Evolutionary conservation across 2,113 vertebrate species (phyloP).

Genomic region (Myrmecobius fasciatus): DNA sequence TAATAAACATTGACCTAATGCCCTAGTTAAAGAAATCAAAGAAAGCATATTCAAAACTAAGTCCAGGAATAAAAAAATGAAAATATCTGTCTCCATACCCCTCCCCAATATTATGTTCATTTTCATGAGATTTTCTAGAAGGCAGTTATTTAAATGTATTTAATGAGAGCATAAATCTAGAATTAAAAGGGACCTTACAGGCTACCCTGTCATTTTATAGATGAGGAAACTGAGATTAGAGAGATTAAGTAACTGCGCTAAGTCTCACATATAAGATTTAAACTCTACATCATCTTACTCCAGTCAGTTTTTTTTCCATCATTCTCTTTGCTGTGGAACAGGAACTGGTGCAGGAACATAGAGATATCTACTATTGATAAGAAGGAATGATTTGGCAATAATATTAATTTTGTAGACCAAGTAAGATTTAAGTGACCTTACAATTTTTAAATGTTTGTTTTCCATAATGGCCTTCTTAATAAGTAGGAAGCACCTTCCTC

Average conservation of each 20-base stretch:
- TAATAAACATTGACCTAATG: not conserved
- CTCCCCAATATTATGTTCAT: not conserved
- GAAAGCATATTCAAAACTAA: not conserved
- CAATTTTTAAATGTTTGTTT: not conserved
- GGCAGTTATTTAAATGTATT: not conserved
- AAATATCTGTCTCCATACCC: too few species aligned
- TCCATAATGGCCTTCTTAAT: not conserved
- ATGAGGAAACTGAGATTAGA: not conserved
- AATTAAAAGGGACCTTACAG: not conserved
- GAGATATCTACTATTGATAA: not conserved
- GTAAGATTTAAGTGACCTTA: not conserved
- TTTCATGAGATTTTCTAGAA: not conserved
- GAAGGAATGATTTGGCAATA: not conserved
- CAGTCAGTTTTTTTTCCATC: not conserved
- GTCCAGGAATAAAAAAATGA: not conserved
- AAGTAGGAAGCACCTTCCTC: not conserved
- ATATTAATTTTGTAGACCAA: not conserved
- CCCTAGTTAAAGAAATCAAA: not conserved
- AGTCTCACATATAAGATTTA: not conserved
- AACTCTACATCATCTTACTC: not conserved
- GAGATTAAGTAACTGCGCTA: not conserved
- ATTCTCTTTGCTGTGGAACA: not conserved
- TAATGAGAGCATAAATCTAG: not conserved
- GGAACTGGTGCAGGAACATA: not conserved
- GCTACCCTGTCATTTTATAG: not conserved